Evolutionary conservation across 2,888 invertebrate species (phyloP), one percentile per base, ranked within the genome.

Genomic region (Bellardia bayeri): DNA sequence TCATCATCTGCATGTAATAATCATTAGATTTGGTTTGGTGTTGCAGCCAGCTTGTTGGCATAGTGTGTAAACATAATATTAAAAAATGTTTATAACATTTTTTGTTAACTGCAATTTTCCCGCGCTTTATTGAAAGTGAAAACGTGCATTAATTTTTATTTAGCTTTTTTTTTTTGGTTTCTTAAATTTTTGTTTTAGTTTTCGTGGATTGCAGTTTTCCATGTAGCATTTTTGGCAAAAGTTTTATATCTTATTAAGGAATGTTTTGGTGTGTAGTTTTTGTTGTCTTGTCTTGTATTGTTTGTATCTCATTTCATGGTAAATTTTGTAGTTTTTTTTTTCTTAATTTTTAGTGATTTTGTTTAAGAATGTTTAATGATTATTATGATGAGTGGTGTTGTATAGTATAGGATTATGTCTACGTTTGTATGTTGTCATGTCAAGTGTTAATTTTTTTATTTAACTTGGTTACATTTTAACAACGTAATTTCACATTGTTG

Each of bases 81-180:
- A 81, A 58, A 79, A 82, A 85, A 81, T 78, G 56, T 82, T 84
- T 84, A 74, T 63, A 66, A 74, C 45, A 63, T 74, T 80, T 83
- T 83, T 71, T 83, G 76, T 82, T 72, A 51, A 37, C 54, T 69
- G 33, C n/a, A 84, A 76, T 83, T 84, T 87, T 87, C 87, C 87
- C 83, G 83, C 80, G 87, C 83, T 87, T 87, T 81, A 84, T 76
- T 81, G 75, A 87, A 87, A 87, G 83, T 72, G 76, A 87, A 87
- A 87, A 87, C 76, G 86, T 83, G 83, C 69, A 86, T 63, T 68
- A 63, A 74, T 75, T 71, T 85, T 37, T 79, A 23, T 23, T 23
- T 23, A 23, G 23, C 74, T 58, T 72, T 56, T 40, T 16, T 42
- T 45, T 13, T 45, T 13, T 9, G 9, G 11, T 45, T 45, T 45